Evolutionary conservation across 2,888 invertebrate species (phyloP).

Genomic region (Conistra vaccinii): DNA sequence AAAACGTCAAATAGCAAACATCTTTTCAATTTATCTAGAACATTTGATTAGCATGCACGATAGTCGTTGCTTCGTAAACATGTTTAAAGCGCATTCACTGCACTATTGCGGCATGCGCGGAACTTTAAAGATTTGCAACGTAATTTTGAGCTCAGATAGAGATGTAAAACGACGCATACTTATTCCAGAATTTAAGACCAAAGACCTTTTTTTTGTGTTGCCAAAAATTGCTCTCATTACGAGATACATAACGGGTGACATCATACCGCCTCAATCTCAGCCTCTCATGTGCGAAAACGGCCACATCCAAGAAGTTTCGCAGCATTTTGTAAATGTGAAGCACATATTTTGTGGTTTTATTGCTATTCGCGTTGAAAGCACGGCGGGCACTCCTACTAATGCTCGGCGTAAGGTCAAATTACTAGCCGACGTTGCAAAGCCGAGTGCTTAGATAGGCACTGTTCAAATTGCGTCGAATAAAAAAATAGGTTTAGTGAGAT

Average conservation of each 20-base stretch:
- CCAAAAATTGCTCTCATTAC: slow-evolving; percentile 58
- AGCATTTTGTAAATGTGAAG: slow-evolving; percentile 80
- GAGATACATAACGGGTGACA: slow-evolving; percentile 54
- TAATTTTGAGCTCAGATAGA: slow-evolving; percentile 27
- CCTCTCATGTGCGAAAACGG: slow-evolving; percentile 64
- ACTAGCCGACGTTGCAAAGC: slow-evolving; percentile 77
- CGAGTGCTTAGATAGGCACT: slow-evolving; percentile 81
- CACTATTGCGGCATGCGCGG: slow-evolving; percentile 16
- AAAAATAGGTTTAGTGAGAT: slow-evolving; percentile 80
- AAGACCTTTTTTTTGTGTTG: too few species aligned
- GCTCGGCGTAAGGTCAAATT: slow-evolving; percentile 86
- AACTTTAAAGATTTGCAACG: slow-evolving; percentile 21
- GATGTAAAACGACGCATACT: slow-evolving; percentile 8
- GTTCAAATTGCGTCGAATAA: slow-evolving; percentile 83
- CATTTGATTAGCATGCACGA: slow-evolving; percentile 50
- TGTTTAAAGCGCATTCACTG: slow-evolving; percentile 46
- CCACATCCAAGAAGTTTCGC: slow-evolving; percentile 78
- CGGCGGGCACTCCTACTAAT: slow-evolving; percentile 83
- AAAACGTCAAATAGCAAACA: slow-evolving; percentile 46
- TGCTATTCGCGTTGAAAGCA: slow-evolving; percentile 83
- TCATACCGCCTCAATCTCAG: slow-evolving; percentile 48
- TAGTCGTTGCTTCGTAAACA: slow-evolving; percentile 48
- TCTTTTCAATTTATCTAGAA: slow-evolving; percentile 55
- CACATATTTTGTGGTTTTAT: slow-evolving; percentile 82
- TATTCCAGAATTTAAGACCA: slow-evolving; percentile 29